These are phyloP conservation scores for Xenotilapia caudafasciata DNA, from an alignment of 2,113 vertebrate species.

Conservation along the genomic window DNA sequence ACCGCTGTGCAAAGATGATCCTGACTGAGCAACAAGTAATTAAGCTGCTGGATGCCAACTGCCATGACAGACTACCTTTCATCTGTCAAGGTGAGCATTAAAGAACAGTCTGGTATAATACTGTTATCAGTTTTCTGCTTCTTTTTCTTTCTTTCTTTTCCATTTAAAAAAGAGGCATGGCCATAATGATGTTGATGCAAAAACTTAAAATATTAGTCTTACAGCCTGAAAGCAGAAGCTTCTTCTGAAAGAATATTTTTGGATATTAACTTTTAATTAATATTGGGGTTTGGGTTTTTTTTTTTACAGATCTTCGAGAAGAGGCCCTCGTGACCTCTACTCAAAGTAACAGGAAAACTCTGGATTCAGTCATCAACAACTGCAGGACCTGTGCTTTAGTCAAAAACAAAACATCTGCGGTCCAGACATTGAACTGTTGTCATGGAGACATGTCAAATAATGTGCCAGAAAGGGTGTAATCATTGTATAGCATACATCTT, in stretches of 20 bases:
- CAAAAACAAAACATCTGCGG: not conserved
- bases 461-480: not conserved
- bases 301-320: not conserved
- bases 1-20: slow-evolving; percentile 2
- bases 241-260: too few species aligned
- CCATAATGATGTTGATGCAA: not conserved
- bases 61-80: not conserved
- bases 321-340: not conserved
- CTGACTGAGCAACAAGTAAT: not conserved
- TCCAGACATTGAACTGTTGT: not conserved
- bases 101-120: not conserved
- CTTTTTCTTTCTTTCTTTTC: not conserved
- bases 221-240: too few species aligned
- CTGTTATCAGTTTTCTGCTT: not conserved
- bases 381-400: not conserved
- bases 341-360: not conserved
- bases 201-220: not conserved
- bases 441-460: not conserved
- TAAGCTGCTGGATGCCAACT: not conserved
- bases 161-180: not conserved
- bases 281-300: too few species aligned
- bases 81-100: not conserved
- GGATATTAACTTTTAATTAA: too few species aligned
- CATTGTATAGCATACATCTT: not conserved
- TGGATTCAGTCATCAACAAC: not conserved